Conservation (phyloP, 2,888 invertebrate genomes). For the Drosophila paranaensis region DNA sequence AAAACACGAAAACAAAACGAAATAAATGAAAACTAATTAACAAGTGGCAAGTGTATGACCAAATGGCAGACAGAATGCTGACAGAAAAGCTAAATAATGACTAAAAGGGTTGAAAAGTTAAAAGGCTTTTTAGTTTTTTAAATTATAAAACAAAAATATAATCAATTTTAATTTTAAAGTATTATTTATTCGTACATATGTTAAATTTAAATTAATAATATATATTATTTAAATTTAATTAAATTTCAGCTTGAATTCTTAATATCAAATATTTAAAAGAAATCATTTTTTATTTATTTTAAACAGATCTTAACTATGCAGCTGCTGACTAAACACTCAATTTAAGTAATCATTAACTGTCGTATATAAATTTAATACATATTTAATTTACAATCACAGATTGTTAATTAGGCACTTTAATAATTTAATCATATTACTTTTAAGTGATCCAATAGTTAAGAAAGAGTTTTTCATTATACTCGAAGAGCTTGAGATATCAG, state of each 20-base stretch:
- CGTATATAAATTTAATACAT: neutral
- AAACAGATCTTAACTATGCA: neutral
- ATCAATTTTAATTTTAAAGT: too few species aligned
- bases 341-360: neutral
- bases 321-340: neutral
- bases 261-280: neutral
- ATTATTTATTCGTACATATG: too few species aligned
- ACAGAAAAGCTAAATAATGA: neutral
- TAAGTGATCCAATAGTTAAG: neutral
- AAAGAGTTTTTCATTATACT: neutral
- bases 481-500: too few species aligned
- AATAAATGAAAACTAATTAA: slow-evolving; percentile 18
- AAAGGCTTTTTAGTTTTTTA: neutral
- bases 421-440: neutral
- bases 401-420: neutral
- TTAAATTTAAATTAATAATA: neutral
- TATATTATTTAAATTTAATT: neutral
- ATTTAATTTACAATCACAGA: neutral
- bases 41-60: slow-evolving; percentile 2
- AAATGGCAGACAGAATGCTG: slow-evolving; percentile 11
- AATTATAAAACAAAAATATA: neutral
- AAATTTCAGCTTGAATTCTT: neutral
- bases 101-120: neutral
- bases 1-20: slow-evolving; percentile 6
- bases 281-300: neutral